Base-by-base conservation (phyloP, 2,113 vertebrate genomes). In the Vulpes ferrilata region DNA sequence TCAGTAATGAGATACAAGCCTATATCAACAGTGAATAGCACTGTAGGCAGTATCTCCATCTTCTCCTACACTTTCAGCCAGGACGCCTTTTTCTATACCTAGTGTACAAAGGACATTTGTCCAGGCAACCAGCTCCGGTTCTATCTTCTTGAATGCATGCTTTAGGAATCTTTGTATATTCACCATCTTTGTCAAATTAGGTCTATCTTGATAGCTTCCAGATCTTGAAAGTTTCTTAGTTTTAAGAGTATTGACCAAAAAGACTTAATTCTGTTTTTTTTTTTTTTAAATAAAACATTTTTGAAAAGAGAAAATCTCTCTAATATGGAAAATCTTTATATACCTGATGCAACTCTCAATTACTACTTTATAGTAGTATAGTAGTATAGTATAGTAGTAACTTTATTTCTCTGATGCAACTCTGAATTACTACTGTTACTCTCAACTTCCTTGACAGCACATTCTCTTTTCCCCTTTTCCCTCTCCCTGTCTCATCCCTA, bases 201-300 rank as follows among this genome's bases (percentile, higher is more conserved):
- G 48, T 60, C 35, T 81, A 35, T 55, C 48, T 90, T 57, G 11
- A 83, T 83, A 71, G 20, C 11, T 79, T 93, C 69, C 78, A 91
- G 35, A 83, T 30, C 8, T 71, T 89, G 11, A 60, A 84, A 85
- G 15, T 79, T 79, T 51, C 64, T 55, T 51, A 74, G 35, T 89
- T 80, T 80, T 53, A 92, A 71, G 38, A 73, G 73, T 53, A 74
- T 81, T 95, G 48, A 86, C 73, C 60, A 65, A 96, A 89, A 79
- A 93, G n/a, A 22, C 9, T 87, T 78, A 23, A 57, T 48, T 91
- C 25, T 93, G 1, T 83, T 30, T 20, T 35, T 15, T 76, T 48
- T 15, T 76, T 27, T n/a, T n/a, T n/a, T n/a, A 90, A 76, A 38
- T 11, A 20, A 67, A 55, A 30, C 16, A n/a, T 69, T 51, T 69